A percentile compares a stretch with the other conserved stretches of the same genome.
These are phyloP conservation scores for Gambusia holbrooki DNA, from an alignment of 2,113 vertebrate species.

Conservation along the genomic window DNA sequence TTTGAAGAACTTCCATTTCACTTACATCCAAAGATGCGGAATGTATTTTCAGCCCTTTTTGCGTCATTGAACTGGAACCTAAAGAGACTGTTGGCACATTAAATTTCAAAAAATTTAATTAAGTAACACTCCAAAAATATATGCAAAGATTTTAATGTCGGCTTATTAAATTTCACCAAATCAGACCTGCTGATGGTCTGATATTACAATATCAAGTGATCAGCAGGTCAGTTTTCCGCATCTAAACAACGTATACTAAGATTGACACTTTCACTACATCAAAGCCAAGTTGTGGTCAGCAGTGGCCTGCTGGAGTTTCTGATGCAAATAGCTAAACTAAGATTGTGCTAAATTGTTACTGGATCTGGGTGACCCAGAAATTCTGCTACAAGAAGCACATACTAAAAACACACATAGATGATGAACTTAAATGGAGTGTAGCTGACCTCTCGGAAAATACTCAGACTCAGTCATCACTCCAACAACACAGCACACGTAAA, in stretches of 20 bases:
- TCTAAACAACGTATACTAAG: conserved; percentile 27
- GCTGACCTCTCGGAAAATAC: conserved; percentile 7
- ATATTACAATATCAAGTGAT: conserved; percentile 44
- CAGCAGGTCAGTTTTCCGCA: conserved; percentile 42
- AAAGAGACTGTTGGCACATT: conserved; percentile 3
- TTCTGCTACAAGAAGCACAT: background rate
- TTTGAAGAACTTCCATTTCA: background rate
- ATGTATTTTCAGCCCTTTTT: background rate
- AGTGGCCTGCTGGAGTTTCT: conserved; percentile 7
- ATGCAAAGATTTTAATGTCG: no score
- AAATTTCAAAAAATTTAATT: conserved; percentile 7
- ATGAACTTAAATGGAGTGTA: background rate
- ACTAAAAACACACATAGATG: conserved; percentile 2
- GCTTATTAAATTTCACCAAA: conserved; percentile 32
- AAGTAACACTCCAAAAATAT: no score
- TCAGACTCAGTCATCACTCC: background rate
- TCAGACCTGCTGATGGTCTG: conserved; percentile 12
- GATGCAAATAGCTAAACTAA: conserved; percentile 1
- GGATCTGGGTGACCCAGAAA: conserved; percentile 8
- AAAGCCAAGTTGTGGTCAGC: conserved; percentile 37
- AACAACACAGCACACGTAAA: conserved; percentile 5
- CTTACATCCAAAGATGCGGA: background rate
- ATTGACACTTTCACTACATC: conserved; percentile 10
- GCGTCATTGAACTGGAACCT: conserved; percentile 26
- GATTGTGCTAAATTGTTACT: conserved; percentile 34